Evolutionary conservation across 2,797 vertebrate species (phyloP).

Genomic region (Molossus molossus): DNA sequence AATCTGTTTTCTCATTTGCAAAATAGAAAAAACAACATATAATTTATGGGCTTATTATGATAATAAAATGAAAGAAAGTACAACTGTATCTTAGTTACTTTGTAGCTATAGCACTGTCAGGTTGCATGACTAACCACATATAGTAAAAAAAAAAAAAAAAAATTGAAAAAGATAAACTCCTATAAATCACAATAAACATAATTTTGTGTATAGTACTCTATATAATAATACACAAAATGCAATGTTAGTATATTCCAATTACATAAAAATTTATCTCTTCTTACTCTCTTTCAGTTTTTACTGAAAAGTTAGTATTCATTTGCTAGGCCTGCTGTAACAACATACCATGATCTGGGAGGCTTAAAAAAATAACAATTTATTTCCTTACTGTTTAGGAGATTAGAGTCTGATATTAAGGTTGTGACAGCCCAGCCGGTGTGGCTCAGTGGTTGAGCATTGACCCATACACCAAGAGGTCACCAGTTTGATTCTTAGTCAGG

Average conservation of each 20-base stretch:
- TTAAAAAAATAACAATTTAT: constrained; percentile 6
- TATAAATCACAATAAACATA: background rate
- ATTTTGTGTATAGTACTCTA: background rate
- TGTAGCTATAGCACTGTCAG: background rate
- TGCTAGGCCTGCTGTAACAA: background rate
- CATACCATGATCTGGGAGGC: background rate
- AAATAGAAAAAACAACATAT: background rate
- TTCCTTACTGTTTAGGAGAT: background rate
- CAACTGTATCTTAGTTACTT: background rate
- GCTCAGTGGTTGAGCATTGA: no score
- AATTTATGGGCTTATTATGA: background rate
- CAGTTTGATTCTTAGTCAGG: no score
- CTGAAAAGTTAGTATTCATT: background rate
- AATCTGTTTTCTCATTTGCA: background rate
- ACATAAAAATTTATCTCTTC: background rate
- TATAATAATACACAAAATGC: background rate
- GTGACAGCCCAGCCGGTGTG: no score
- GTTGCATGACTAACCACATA: background rate
- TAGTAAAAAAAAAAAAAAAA: background rate
- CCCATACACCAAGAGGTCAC: no score
- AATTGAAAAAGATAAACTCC: background rate
- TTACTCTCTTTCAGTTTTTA: background rate
- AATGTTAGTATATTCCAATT: background rate
- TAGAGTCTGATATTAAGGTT: background rate
- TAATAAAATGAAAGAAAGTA: constrained; percentile 8